Conservation (phyloP, 2,113 vertebrate genomes). For the Engystomops pustulosus region DNA sequence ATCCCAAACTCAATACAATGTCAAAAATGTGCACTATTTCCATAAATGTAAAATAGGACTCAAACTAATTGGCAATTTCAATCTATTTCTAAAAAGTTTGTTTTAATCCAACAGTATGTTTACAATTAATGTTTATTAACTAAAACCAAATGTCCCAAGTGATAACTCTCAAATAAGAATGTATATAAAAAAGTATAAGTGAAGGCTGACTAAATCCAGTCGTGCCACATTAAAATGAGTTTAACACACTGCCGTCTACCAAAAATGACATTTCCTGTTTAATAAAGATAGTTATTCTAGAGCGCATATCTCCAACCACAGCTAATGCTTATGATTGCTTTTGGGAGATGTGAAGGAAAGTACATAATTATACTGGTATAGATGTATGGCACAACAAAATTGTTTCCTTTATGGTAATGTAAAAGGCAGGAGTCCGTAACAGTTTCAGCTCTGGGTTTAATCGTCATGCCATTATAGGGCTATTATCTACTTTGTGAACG, state of each 20-base stretch:
- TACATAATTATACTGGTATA: constrained; percentile 45
- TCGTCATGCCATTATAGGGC: constrained; percentile 44
- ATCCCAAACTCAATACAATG: no score
- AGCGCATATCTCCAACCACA: constrained; percentile 24
- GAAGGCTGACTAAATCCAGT: neutral
- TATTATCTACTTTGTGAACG: constrained; percentile 51
- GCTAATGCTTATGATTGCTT: constrained; percentile 36
- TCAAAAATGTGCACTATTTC: neutral
- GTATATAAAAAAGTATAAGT: neutral
- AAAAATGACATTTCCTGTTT: constrained; percentile 32
- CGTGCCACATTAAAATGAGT: neutral
- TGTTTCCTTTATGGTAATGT: constrained; percentile 50
- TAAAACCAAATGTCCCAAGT: neutral
- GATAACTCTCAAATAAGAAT: constrained; percentile 1
- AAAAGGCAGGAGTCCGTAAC: constrained; percentile 40
- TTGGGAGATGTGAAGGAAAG: constrained; percentile 37
- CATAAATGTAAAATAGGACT: neutral
- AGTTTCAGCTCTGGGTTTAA: constrained; percentile 44
- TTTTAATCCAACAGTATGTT: neutral
- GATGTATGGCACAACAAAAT: constrained; percentile 44
- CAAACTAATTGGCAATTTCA: neutral
- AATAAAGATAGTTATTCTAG: constrained; percentile 33
- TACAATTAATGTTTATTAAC: neutral
- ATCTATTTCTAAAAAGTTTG: neutral
- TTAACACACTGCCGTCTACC: constrained; percentile 1